A percentile compares a stretch with the other conserved stretches of the same genome.
Conservation (phyloP, 2,888 invertebrate species). For the Anodontia alba region DNA sequence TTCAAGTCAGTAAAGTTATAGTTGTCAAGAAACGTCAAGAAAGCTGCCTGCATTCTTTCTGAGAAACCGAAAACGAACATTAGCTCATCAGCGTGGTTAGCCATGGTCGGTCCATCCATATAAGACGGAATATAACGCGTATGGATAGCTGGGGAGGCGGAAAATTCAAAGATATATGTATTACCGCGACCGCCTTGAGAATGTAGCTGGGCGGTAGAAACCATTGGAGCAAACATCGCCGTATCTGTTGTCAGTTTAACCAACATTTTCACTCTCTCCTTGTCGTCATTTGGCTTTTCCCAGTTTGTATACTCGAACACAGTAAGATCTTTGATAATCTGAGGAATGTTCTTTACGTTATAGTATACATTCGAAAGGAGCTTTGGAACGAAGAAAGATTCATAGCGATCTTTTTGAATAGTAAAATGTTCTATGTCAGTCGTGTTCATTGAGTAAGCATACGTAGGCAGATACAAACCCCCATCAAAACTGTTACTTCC, state of each 20-base stretch:
- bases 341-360: not conserved
- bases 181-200: not conserved
- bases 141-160: not conserved
- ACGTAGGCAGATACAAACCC: not conserved
- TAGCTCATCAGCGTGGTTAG: not conserved
- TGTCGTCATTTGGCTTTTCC: not conserved
- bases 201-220: not conserved
- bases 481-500: not conserved
- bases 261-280: not conserved
- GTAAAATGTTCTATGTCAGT: not conserved
- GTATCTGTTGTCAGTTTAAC: not conserved
- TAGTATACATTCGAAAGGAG: not conserved
- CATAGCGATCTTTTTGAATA: not conserved
- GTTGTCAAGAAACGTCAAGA: not conserved
- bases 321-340: not conserved
- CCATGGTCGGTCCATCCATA: not conserved
- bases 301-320: not conserved
- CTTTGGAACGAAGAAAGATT: not conserved
- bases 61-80: not conserved
- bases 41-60: not conserved
- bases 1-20: not conserved
- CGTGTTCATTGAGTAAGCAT: not conserved
- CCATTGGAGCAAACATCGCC: not conserved
- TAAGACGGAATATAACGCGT: not conserved
- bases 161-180: not conserved